A percentile compares a stretch with the other conserved stretches of the same genome.
phyloP scores from a whole-genome alignment of 1,140 invertebrate genomes.

The Philotrypesis tridentata region DNA sequence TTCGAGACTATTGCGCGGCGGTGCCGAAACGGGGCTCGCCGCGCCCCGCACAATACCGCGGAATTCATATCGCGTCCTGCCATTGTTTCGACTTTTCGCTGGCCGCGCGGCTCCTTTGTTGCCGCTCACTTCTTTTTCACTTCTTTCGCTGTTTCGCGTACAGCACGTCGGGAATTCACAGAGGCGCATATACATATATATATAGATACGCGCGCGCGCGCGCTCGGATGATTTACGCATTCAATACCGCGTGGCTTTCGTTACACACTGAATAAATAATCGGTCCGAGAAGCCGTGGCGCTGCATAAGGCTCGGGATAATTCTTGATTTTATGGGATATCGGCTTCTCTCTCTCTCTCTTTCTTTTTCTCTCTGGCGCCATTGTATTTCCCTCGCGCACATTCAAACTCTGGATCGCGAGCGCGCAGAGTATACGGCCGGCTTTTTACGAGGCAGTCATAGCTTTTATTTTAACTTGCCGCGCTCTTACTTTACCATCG shows the following conservation, averaged over 20 bases:
- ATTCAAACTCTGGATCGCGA: too few relatives aligned
- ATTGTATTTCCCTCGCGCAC: too few relatives aligned
- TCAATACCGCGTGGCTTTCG: constrained; percentile 17
- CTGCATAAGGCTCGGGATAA: constrained; percentile 7
- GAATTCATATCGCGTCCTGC: constrained; percentile 28
- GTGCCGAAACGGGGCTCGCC: not conserved
- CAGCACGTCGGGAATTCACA: not conserved
- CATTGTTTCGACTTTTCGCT: constrained; percentile 34
- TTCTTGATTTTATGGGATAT: constrained; percentile 44
- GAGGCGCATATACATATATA: not conserved
- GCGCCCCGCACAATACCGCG: not conserved
- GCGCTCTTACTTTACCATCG: too few relatives aligned
- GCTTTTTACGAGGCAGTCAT: too few relatives aligned
- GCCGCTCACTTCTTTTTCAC: not conserved
- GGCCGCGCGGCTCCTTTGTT: not conserved
- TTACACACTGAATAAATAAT: constrained; percentile 20
- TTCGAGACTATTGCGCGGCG: not conserved
- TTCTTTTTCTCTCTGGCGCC: too few relatives aligned
- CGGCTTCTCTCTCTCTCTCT: too few relatives aligned
- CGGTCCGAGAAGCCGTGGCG: not conserved
- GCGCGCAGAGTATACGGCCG: too few relatives aligned
- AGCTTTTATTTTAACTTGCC: too few relatives aligned
- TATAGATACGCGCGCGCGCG: not conserved
- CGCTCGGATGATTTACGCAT: constrained; percentile 32
- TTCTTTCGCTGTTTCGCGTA: not conserved